A percentile compares a stretch with the other conserved stretches of the same genome.
phyloP scores from a whole-genome alignment of 2,797 vertebrate species.

The Bothrops alternatus region DNA sequence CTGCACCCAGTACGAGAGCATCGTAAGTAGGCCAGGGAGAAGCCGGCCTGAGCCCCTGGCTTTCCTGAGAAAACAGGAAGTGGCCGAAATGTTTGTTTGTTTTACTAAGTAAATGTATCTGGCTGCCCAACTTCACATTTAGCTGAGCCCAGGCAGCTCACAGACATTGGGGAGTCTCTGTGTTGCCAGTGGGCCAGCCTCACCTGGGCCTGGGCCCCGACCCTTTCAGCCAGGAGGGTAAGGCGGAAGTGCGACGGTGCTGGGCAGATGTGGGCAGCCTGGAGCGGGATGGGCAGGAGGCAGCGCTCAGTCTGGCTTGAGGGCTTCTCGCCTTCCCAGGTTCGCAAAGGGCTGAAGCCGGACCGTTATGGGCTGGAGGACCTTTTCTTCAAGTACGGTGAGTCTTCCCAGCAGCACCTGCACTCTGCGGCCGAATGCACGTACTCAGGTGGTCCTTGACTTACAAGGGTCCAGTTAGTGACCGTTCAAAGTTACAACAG shows the following conservation, averaged over 20 bases:
- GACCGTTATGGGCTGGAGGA: slow-evolving; percentile 61
- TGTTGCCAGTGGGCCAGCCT: not conserved
- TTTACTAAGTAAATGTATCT: not conserved
- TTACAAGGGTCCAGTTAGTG: not conserved
- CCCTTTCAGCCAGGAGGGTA: not conserved
- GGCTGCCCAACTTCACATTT: not conserved
- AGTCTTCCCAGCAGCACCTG: not conserved
- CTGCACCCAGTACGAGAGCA: slow-evolving; percentile 80
- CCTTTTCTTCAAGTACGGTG: slow-evolving; percentile 69
- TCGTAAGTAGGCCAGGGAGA: slow-evolving; percentile 58
- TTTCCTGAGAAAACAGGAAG: not conserved
- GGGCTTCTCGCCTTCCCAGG: slow-evolving; percentile 24
- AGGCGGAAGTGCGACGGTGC: not conserved
- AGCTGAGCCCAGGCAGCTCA: not conserved
- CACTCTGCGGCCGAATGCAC: not conserved
- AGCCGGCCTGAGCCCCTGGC: not conserved
- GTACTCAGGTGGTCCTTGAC: not conserved
- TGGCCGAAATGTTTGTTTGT: not conserved
- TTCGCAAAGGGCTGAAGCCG: slow-evolving; percentile 55
- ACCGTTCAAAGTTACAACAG: no score
- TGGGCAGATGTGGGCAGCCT: not conserved
- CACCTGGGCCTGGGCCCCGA: not conserved
- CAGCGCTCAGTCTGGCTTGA: not conserved
- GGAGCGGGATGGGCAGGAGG: no score
- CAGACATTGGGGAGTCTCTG: no score